phyloP scores from a whole-genome alignment of 2,797 vertebrate species.

The Epinephelus coioides region DNA sequence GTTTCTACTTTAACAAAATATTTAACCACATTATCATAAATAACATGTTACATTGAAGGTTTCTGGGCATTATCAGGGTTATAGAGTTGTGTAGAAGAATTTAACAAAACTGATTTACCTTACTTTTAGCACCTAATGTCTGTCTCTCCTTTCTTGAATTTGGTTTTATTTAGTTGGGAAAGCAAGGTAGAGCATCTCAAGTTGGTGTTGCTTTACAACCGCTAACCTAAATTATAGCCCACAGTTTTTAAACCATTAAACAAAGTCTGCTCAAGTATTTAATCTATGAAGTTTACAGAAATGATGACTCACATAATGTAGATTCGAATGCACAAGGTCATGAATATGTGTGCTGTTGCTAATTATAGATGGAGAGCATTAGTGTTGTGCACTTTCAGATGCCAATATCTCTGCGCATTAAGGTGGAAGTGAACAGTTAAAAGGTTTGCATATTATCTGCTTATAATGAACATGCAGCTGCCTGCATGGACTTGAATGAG shows the following conservation, averaged over 20 bases:
- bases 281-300: neutral
- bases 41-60: neutral
- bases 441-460: conserved; percentile 7
- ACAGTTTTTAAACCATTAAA: neutral
- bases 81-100: neutral
- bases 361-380: conserved; percentile 5
- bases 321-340: conserved; percentile 1
- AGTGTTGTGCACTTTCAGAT: conserved; percentile 5
- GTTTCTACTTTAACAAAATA: neutral
- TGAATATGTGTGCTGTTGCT: conserved; percentile 23
- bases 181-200: conserved; percentile 4
- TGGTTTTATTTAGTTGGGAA: neutral
- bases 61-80: neutral
- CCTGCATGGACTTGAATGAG: conserved; percentile 6
- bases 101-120: neutral
- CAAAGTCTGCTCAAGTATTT: conserved; percentile 35
- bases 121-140: neutral
- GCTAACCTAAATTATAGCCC: neutral
- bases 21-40: neutral
- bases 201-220: neutral
- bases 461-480: neutral
- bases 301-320: neutral
- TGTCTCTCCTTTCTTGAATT: conserved; percentile 6
- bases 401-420: neutral
- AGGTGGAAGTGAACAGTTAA: neutral